Percentiles rank a stretch among this genome's conserved stretches.
These are phyloP conservation scores for Magallana gigas DNA, from an alignment of 1,140 invertebrate species.

Conservation along the genomic window DNA sequence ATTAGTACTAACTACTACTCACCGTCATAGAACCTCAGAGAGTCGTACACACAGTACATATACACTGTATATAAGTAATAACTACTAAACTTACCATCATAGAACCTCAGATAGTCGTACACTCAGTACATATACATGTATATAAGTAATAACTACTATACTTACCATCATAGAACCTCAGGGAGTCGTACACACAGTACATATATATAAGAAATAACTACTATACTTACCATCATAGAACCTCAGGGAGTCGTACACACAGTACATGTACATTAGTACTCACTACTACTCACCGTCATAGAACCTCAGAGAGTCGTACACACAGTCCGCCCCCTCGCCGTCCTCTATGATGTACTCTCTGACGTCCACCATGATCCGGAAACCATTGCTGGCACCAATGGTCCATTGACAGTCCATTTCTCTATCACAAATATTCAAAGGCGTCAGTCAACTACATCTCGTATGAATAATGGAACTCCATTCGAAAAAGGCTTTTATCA, in stretches of 20 bases:
- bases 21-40: slow-evolving; percentile 47
- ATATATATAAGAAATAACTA: background rate
- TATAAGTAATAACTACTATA: background rate
- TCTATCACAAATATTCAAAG: background rate
- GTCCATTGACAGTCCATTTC: slow-evolving; percentile 51
- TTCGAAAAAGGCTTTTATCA: too few relatives aligned
- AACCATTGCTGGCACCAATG: background rate
- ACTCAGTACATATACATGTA: background rate
- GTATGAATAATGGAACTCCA: too few relatives aligned
- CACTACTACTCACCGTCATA: slow-evolving; percentile 41
- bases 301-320: slow-evolving; percentile 45
- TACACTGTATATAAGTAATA: too few relatives aligned
- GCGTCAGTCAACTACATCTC: too few relatives aligned
- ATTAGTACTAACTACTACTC: background rate
- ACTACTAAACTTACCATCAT: slow-evolving; percentile 36
- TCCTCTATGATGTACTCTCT: slow-evolving; percentile 46
- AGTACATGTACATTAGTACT: too few relatives aligned
- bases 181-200: slow-evolving; percentile 35
- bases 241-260: slow-evolving; percentile 45
- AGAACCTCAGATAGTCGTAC: slow-evolving; percentile 48
- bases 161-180: slow-evolving; percentile 50
- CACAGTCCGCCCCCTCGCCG: slow-evolving; percentile 44
- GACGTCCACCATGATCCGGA: slow-evolving; percentile 46
- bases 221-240: slow-evolving; percentile 47
- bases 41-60: slow-evolving; percentile 50